Evolutionary conservation across 2,888 invertebrate species (phyloP), one percentile per base, ranked within the genome.

Genomic region (Scaptomyza tumidula): DNA sequence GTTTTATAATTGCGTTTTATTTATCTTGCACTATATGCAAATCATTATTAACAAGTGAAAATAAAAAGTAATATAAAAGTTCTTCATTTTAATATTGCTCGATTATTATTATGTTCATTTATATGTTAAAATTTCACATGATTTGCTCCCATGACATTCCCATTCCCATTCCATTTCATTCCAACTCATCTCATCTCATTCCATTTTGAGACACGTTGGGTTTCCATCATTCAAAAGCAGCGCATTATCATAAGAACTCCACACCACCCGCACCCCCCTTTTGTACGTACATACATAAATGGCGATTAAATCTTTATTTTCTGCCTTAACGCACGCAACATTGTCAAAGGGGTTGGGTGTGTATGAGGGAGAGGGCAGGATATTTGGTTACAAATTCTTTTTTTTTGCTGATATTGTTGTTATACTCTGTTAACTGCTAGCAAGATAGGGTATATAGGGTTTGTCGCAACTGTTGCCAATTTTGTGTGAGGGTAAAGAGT

Each of bases 281-380:
- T n/a, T n/a, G n/a, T n/a, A n/a, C n/a, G 3, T 24, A 24, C 24
- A 24, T 64, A 55, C 84, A 71, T 80, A 83, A 83, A 70, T 75
- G 71, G 57, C 82, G 84, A 86, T 84, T 85, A 86, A 86, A 84
- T 86, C 84, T 84, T 82, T 69, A 80, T 84, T 85, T 86, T 84
- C 73, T 71, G 80, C 80, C 75, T 72, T 70, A 62, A 57, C 80
- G 80, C 82, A 80, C 80, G 78, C 79, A 76, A 37, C 46, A 37
- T 14, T 11, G 37, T 10, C 53, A 37, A 33, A 13, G 14, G 37
- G 14, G 14, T 27, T n/a, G 16, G 48, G 24, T 2, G 16, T 13
- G 39, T 43, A 10, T 6, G 43, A 16, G 6, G 48, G 31, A 11
- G 19, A 16, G 50, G 50, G 13, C 43, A 68, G 56, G 53, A 76